phyloP scores from a whole-genome alignment of 2,888 invertebrate genomes.

The Fragum fragum region DNA sequence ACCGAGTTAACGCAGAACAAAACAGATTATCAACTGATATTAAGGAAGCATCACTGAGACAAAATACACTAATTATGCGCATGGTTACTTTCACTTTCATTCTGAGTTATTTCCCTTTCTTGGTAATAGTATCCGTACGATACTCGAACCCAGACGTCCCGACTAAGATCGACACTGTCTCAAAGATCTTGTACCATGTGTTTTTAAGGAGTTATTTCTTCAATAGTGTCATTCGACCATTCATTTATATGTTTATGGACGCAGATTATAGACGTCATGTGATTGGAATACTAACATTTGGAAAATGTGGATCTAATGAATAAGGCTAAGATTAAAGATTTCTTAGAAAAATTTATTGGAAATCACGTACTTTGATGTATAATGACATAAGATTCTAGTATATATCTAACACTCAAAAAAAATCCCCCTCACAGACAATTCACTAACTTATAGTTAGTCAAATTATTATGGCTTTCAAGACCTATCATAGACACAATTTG shows the following conservation, averaged over 20 bases:
- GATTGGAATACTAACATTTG: slow-evolving; percentile 1
- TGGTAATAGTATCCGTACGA: slow-evolving; percentile 52
- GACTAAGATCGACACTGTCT: slow-evolving; percentile 10
- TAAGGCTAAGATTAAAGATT: too few species aligned
- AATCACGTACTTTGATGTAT: too few species aligned
- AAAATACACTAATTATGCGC: slow-evolving; percentile 60
- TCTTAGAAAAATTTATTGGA: too few species aligned
- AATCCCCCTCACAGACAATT: too few species aligned
- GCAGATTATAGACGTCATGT: slow-evolving; percentile 44
- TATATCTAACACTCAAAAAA: too few species aligned
- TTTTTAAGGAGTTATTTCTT: slow-evolving; percentile 63
- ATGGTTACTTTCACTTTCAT: slow-evolving; percentile 61
- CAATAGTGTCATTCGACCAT: slow-evolving; percentile 60
- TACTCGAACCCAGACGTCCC: slow-evolving; percentile 52
- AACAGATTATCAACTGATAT: slow-evolving; percentile 26
- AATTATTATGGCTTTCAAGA: too few species aligned
- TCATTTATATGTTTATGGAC: slow-evolving; percentile 62
- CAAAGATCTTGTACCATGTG: slow-evolving; percentile 45
- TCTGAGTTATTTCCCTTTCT: slow-evolving; percentile 59
- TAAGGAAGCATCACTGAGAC: slow-evolving; percentile 52
- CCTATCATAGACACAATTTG: too few species aligned
- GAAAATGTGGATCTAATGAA: slow-evolving; percentile 7
- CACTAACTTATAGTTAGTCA: too few species aligned
- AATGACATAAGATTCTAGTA: too few species aligned
- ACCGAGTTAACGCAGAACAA: not conserved